phyloP scores from a whole-genome alignment of 2,797 vertebrate genomes.

The Gymnocypris eckloni region DNA sequence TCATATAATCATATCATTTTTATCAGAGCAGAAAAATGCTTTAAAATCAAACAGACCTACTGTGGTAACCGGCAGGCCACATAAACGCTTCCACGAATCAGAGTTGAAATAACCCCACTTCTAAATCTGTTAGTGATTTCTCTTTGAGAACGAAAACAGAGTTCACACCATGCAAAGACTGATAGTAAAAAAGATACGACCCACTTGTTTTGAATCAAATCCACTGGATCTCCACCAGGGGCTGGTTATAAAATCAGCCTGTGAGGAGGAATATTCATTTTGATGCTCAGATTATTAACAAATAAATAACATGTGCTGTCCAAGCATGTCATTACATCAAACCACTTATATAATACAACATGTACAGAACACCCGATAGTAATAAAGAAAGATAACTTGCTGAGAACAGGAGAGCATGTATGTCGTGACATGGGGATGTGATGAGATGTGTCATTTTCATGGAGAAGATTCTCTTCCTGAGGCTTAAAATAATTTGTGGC shows the following conservation, averaged over 20 bases:
- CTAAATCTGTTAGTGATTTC: conserved; percentile 54
- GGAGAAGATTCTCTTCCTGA: conserved; percentile 30
- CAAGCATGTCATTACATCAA: neutral
- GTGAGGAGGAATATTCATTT: conserved; percentile 31
- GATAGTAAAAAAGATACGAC: conserved; percentile 38
- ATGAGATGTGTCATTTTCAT: conserved; percentile 33
- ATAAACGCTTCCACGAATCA: conserved; percentile 18
- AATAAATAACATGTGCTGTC: conserved; percentile 39
- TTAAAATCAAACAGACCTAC: neutral
- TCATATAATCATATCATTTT: neutral
- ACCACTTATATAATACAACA: neutral
- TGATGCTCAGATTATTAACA: conserved; percentile 47
- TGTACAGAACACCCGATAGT: neutral
- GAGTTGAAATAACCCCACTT: conserved; percentile 7
- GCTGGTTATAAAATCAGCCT: conserved; percentile 46
- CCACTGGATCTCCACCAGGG: conserved; percentile 35
- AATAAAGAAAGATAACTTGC: neutral
- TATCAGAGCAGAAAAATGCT: neutral
- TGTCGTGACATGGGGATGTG: neutral
- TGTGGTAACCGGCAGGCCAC: conserved; percentile 5
- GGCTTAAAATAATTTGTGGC: conserved; percentile 42
- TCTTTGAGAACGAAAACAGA: conserved; percentile 36
- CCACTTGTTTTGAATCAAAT: conserved; percentile 52
- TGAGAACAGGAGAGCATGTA: neutral
- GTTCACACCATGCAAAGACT: conserved; percentile 38